Evolutionary conservation across 2,888 invertebrate species (phyloP), one percentile per base, ranked within the genome.

Genomic region (Keiferia lycopersicella): DNA sequence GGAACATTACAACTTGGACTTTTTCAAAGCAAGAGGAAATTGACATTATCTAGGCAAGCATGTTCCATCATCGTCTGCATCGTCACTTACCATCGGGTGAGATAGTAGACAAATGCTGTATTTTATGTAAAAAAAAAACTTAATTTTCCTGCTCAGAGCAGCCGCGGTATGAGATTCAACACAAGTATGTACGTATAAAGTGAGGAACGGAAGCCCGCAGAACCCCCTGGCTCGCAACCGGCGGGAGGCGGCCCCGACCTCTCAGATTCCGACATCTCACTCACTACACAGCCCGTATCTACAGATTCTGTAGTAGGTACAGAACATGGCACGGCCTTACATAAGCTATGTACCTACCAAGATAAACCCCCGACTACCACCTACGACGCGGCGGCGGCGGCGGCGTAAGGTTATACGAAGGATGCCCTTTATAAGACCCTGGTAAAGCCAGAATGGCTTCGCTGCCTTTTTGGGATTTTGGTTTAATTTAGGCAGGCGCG

Each of bases 191-290:
- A n/a, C 3, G 34, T 56, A 56, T 16, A 56, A 56, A 56, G 61
- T 56, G n/a, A 56, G 41, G 48, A 18, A 48, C 53, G 63, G 51
- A 58, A 26, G 58, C 51, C 61, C 45, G 48, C 39, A 48, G 57
- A 56, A 62, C 65, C 68, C 66, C 68, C 82, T 79, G 51, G 51
- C 51, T 22, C 26, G 26, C 71, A 77, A 76, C 79, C 81, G 77
- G 80, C 81, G 80, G 83, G 77, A 81, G 84, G 83, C 77, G 58
- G 63, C 16, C 41, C 45, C 64, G 51, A 58, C 62, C 60, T 41
- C 66, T 62, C 59, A n/a, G 30, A 26, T 10, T 38, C 48, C 61
- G 45, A 61, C 22, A 26, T 61, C 61, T 61, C 41, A 53, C 61
- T 61, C 41, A 53, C 60, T 41, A 41, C 10, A 22, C 20, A 45